phyloP scores from a whole-genome alignment of 2,797 vertebrate genomes.

The Neosalanx taihuensis region DNA sequence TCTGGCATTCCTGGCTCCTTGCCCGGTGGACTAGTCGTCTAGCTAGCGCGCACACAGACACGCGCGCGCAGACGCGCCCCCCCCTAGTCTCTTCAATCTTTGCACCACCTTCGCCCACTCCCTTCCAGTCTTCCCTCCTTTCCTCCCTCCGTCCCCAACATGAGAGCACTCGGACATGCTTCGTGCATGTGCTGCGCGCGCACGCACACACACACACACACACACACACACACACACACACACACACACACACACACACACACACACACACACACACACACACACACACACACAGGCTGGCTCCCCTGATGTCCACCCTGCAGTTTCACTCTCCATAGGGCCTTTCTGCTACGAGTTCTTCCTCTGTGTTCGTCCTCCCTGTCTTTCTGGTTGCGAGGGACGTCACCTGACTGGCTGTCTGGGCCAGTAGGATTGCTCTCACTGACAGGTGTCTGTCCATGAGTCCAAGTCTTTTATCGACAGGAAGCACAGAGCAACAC shows the following conservation, averaged over 20 bases:
- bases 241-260: constrained; percentile 17
- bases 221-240: neutral
- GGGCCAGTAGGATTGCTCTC: neutral
- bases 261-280: constrained; percentile 15
- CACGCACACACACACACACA: constrained; percentile 16
- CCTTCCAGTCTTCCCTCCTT: constrained; percentile 13
- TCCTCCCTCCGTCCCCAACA: constrained; percentile 24
- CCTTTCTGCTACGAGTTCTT: neutral
- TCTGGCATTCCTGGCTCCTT: constrained; percentile 74
- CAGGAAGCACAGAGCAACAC: too few relatives aligned
- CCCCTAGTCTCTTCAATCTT: constrained; percentile 32
- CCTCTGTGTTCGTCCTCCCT: constrained; percentile 13
- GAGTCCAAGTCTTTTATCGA: neutral
- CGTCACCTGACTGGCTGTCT: neutral
- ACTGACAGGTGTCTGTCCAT: neutral
- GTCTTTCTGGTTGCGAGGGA: neutral
- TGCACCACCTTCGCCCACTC: constrained; percentile 30
- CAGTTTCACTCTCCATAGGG: constrained; percentile 28
- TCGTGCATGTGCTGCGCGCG: constrained; percentile 21
- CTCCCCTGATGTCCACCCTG: constrained; percentile 22
- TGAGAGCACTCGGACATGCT: too few relatives aligned
- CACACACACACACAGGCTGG: constrained; percentile 2
- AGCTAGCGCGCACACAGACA: constrained; percentile 42
- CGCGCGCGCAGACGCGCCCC: constrained; percentile 26
- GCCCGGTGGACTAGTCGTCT: constrained; percentile 70